phyloP scores from a whole-genome alignment of 2,888 invertebrate genomes.

The Oscheius onirici region DNA sequence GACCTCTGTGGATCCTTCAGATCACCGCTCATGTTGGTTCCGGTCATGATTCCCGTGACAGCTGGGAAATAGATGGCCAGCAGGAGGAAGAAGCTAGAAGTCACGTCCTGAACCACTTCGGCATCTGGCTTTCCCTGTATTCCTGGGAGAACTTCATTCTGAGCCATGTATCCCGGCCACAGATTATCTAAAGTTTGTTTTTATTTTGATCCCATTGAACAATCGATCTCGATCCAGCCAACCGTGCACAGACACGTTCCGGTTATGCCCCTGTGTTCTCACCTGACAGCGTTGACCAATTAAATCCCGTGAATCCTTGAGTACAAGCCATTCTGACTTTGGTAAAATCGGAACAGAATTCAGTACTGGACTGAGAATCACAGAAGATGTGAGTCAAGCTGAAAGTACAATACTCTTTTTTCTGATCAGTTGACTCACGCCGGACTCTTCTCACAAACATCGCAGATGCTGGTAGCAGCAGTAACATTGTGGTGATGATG shows the following conservation, averaged over 20 bases:
- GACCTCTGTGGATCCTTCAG: conserved; percentile 97
- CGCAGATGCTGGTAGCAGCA: conserved; percentile 74
- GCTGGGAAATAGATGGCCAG: conserved; percentile 99
- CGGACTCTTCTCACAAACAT: conserved; percentile 77
- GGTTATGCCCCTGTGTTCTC: conserved; percentile 71
- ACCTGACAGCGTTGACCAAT: conserved; percentile 89
- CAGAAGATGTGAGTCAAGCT: conserved; percentile 65
- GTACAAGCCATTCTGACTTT: conserved; percentile 74
- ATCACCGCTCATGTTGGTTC: conserved; percentile 95
- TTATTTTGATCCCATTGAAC: background rate
- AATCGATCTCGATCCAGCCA: background rate
- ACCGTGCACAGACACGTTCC: too few species aligned
- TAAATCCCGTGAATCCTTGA: conserved; percentile 88
- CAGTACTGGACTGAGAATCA: conserved; percentile 40
- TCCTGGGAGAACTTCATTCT: conserved; percentile 62
- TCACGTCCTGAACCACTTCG: conserved; percentile 80
- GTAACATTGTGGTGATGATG: conserved; percentile 31
- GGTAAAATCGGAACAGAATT: conserved; percentile 60
- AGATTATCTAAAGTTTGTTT: conserved; percentile 53
- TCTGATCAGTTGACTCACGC: conserved; percentile 48
- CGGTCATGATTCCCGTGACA: conserved; percentile 98
- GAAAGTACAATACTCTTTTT: too few species aligned
- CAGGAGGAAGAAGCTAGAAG: conserved; percentile 92
- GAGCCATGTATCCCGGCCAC: conserved; percentile 56
- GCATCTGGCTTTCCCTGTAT: conserved; percentile 53